Percentiles rank a stretch among this genome's conserved stretches.
phyloP scores from a whole-genome alignment of 2,888 invertebrate genomes.

The Euspilapteryx auroguttella region DNA sequence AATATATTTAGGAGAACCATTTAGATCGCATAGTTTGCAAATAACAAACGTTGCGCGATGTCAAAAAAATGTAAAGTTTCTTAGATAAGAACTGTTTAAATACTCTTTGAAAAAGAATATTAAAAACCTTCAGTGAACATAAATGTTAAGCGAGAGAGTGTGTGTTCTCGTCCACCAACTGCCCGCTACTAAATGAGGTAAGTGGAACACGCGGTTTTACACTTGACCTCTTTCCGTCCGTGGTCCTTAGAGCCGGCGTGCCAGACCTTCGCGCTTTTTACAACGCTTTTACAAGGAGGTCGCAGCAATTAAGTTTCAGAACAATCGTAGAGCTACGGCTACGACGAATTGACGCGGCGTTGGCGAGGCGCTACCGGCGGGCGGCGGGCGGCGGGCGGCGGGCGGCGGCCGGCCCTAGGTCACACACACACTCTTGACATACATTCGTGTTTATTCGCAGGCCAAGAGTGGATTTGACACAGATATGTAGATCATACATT shows the following conservation, averaged over 20 bases:
- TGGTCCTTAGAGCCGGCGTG: slow-evolving; percentile 58
- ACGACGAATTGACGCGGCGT: too few relatives aligned
- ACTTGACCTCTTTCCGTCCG: slow-evolving; percentile 54
- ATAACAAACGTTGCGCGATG: too few relatives aligned
- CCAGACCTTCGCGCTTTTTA: slow-evolving; percentile 59
- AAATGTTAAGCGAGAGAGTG: too few relatives aligned
- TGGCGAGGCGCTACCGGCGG: too few relatives aligned
- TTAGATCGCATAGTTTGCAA: too few relatives aligned
- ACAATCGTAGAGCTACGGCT: too few relatives aligned
- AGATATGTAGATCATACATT: neutral
- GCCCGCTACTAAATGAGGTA: slow-evolving; percentile 60
- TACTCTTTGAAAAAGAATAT: too few relatives aligned
- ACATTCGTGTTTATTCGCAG: slow-evolving; percentile 19
- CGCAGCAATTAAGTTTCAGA: slow-evolving; percentile 51
- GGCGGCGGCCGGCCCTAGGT: slow-evolving; percentile 1
- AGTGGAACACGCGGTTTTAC: slow-evolving; percentile 56
- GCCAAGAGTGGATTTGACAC: slow-evolving; percentile 1
- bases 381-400: slow-evolving; percentile 3
- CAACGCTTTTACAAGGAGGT: slow-evolving; percentile 56
- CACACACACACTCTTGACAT: slow-evolving; percentile 30
- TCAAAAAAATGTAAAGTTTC: too few relatives aligned
- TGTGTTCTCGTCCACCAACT: too few relatives aligned
- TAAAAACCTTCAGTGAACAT: too few relatives aligned
- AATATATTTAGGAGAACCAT: too few relatives aligned
- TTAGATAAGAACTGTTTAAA: too few relatives aligned